Evolutionary conservation across 2,113 vertebrate species (phyloP).

Genomic region (Pipa parva): DNA sequence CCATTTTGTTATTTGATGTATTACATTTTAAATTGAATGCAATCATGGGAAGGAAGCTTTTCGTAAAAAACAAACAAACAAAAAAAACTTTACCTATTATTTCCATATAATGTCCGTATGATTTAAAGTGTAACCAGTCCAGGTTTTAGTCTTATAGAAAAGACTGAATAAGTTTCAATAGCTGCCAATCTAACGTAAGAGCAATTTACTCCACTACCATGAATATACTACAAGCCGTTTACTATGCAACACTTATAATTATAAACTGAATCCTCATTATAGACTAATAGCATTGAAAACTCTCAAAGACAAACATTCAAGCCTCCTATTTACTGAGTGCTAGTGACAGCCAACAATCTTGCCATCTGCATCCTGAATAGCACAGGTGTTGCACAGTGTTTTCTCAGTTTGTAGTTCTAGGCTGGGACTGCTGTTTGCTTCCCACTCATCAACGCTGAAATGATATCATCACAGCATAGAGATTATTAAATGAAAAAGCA

Average conservation of each 20-base stretch:
- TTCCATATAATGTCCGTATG: no score
- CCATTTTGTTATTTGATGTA: no score
- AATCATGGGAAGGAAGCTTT: no score
- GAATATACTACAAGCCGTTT: not conserved
- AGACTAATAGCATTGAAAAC: slow-evolving; percentile 7
- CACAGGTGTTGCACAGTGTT: slow-evolving; percentile 16
- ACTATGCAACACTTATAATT: slow-evolving; percentile 17
- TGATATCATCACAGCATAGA: not conserved
- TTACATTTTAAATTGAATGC: no score
- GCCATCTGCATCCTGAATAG: slow-evolving; percentile 33
- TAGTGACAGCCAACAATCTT: slow-evolving; percentile 20
- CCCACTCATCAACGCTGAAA: slow-evolving; percentile 15
- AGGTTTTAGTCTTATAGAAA: not conserved
- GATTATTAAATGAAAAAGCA: slow-evolving; percentile 12
- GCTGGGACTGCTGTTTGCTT: slow-evolving; percentile 1
- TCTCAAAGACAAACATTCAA: slow-evolving; percentile 3
- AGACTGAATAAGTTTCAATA: slow-evolving; percentile 1
- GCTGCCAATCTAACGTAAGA: no score
- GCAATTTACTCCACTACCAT: slow-evolving; percentile 10
- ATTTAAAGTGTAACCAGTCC: no score
- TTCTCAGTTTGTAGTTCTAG: slow-evolving; percentile 20
- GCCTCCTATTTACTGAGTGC: slow-evolving; percentile 14
- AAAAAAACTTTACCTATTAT: no score
- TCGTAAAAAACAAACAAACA: no score
- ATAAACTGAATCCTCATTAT: slow-evolving; percentile 31